Evolutionary conservation across 2,888 invertebrate genomes (phyloP), one percentile per base, ranked within the genome.

Genomic region (Dasypolia templi): DNA sequence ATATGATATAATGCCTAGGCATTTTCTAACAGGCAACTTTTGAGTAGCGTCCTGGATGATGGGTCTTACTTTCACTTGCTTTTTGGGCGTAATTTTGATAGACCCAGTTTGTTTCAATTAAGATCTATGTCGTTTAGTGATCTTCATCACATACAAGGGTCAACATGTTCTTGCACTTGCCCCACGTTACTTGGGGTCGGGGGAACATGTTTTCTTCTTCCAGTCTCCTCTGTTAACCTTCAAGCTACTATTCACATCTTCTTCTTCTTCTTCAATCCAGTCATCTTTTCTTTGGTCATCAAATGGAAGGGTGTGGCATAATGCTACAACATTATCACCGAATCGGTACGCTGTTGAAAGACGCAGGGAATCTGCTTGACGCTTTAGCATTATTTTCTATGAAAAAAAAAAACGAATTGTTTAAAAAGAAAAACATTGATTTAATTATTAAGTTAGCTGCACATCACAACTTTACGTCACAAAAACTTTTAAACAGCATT

Each of bases 401-500:
- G n/a, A 1, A 35, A 67, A 32, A 39, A 77, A 49, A 26, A 62
- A 56, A 32, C 51, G 44, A n/a, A n/a, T n/a, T n/a, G n/a, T n/a
- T n/a, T n/a, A n/a, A 1, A 35, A 67, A 32, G 29, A 77, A 49
- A 9, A 39, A 46, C 39, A 59, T 11, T 62, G 35, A 46, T 46
- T 58, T 26, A 68, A 61, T 79, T 62, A 71, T 42, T 74, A 74
- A 68, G 77, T 73, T 84, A 3, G 61, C 49, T 46, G 44, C 29
- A 29, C 59, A 35, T 46, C n/a, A 22, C 35, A 49, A 44, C 82
- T 32, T 81, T 84, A 74, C 71, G 72, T 82, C 75, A 55, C 77
- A 56, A 26, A 74, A 72, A 80, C 83, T 85, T 87, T 89, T 88
- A 87, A 91, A 89, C 85, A 86, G 79, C 80, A 83, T 91, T 91